Conservation (phyloP, 2,797 vertebrate genomes). For the Myiotriccus ornatus region DNA sequence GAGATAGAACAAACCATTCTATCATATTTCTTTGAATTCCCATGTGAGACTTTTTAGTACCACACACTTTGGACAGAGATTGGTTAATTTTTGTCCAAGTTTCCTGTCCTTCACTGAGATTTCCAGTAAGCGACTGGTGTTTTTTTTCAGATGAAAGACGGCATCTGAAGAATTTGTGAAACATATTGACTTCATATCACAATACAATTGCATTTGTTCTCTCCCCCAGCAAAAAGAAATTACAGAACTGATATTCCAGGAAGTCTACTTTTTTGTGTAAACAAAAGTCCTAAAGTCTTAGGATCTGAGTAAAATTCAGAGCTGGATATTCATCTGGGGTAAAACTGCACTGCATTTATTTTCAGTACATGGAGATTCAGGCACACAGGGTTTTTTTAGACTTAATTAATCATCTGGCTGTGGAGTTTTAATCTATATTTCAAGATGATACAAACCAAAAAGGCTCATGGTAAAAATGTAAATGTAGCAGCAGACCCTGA, state of each 20-base stretch:
- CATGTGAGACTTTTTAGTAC: not conserved
- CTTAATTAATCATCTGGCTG: slow-evolving; percentile 40
- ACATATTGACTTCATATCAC: not conserved
- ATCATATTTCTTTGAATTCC: not conserved
- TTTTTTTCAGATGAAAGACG: not conserved
- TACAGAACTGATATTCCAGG: not conserved
- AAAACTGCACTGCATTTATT: not conserved
- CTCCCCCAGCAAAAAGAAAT: not conserved
- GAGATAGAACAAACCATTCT: not conserved
- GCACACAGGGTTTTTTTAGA: not conserved
- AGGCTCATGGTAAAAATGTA: slow-evolving; percentile 36
- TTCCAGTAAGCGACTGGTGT: accelerated
- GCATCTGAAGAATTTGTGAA: not conserved
- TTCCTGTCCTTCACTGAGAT: not conserved
- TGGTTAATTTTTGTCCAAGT: not conserved
- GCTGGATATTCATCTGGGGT: not conserved
- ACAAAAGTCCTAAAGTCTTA: not conserved
- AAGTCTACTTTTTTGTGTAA: not conserved
- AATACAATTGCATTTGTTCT: not conserved
- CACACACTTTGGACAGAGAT: not conserved
- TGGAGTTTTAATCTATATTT: slow-evolving; percentile 58
- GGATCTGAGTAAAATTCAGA: not conserved
- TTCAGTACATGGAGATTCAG: not conserved
- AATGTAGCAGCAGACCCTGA: slow-evolving; percentile 32
- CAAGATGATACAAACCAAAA: slow-evolving; percentile 38